phyloP scores from a whole-genome alignment of 2,113 vertebrate genomes.

The Haemorhous mexicanus region DNA sequence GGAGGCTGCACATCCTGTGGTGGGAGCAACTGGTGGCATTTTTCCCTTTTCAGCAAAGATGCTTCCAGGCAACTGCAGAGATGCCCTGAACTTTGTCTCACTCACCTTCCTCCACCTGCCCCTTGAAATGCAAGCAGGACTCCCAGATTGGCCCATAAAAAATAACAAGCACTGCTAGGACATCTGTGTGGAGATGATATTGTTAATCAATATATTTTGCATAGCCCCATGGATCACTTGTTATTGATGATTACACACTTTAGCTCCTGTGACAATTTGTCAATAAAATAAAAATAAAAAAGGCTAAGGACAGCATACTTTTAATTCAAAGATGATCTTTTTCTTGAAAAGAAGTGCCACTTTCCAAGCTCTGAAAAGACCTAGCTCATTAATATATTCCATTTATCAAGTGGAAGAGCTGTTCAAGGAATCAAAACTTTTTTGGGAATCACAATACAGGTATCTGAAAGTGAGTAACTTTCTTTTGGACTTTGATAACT shows the following conservation, averaged over 20 bases:
- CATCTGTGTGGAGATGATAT: neutral
- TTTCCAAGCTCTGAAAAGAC: neutral
- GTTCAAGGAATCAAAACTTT: neutral
- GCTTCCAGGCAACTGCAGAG: neutral
- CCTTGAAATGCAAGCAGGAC: neutral
- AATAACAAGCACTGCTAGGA: neutral
- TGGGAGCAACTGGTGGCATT: neutral
- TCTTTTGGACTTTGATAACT: neutral
- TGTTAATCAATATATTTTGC: conserved; percentile 51
- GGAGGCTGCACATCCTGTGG: neutral
- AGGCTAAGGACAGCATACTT: neutral
- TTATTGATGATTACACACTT: neutral
- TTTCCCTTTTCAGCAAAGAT: neutral
- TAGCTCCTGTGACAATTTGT: conserved; percentile 27
- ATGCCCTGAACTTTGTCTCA: neutral
- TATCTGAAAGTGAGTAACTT: neutral
- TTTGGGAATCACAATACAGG: neutral
- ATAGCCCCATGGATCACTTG: conserved; percentile 25
- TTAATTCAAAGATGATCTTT: neutral
- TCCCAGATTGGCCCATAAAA: neutral
- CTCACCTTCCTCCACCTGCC: neutral
- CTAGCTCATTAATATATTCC: neutral
- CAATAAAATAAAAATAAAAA: conserved; percentile 17
- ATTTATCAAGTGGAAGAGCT: neutral
- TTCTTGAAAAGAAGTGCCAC: neutral